Evolutionary conservation across 1,140 invertebrate species (phyloP), one percentile per base, ranked within the genome.

Genomic region (Drosophila mojavensis): DNA sequence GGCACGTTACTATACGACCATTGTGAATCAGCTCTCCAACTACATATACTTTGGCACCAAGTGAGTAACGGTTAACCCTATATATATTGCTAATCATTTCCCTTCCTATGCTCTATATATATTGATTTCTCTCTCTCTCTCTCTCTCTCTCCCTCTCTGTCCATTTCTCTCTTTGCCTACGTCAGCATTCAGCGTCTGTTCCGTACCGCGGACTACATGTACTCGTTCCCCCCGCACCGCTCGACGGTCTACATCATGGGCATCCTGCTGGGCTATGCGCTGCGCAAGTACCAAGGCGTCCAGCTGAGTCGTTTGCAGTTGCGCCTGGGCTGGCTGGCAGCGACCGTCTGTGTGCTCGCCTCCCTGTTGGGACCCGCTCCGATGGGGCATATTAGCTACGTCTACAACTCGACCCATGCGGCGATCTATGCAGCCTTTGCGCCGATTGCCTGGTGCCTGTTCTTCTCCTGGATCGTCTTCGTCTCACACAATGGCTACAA

Each of bases 191-290:
- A 94, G 73, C 94, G 95, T 77, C 86, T 96, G 45, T 96, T 96
- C 81, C 94, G 94, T 41, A 96, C 96, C 0, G 95, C 95, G 5
- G 94, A 96, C 92, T 93, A 94, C 30, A 96, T 96, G 75, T 96
- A 96, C 81, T 95, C 95, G 26, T 92, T 96, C 60, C 95, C 96
- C 24, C 93, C 94, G 0, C 95, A 96, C 77, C 92, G 96, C 80
- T 92, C 95, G 3, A 96, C 95, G 1, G 95, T 96, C 15, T 96
- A 96, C 76, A 94, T 95, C 47, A 95, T 96, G 92, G 96, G 96
- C 45, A 94, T 96, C 62, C 93, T 94, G 33, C 72, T 95, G 36
- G 95, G 95, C 20, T 95, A 95, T 75, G 83, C 94, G 17, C 85
- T 96, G 36, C 93, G 94, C 68, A 93, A 93, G 69, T 93, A 68